Base-by-base conservation (phyloP, 1,140 invertebrate species). In the Microvelia longipes region DNA sequence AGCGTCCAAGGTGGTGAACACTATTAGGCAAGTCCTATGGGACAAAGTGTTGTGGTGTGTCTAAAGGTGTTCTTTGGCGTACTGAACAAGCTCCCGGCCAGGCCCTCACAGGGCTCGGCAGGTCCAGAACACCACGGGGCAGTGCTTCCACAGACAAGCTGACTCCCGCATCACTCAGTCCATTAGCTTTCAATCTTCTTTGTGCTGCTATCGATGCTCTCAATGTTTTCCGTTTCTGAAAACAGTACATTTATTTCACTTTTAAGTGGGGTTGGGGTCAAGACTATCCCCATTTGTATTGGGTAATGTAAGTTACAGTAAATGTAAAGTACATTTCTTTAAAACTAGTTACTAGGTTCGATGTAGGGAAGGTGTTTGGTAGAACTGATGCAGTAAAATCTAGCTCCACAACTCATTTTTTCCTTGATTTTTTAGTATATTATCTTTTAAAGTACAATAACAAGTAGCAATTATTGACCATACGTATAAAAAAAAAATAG, bases 191-290 rank as follows among this genome's bases (percentile, higher is more conserved):
- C 50, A 90, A 85, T 63, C 90, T 84, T 73, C 90, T 86, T 72
- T 90, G 86, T 66, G 86, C 85, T 74, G 89, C 83, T 73, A 90
- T 83, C 11, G 88, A 87, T 15, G 88, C 88, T 72, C 90, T 83
- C 71, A 93, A 79, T 0, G 87, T 89, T 78, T 92, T 93, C 0
- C 91, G 85, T 83, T 93, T 93, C 90, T 93, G 82, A 70, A 80
- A 73, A 68, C 74, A 64, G 24, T 11, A 11, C 35, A 60, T 60
- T 60, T 19, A 11, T 19, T 60, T 60, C 19, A 60, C 11, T 60
- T n/a, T n/a, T n/a, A n/a, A n/a, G n/a, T n/a, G n/a, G n/a, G n/a
- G n/a, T n/a, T n/a, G n/a, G n/a, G n/a, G n/a, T n/a, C n/a, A n/a
- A n/a, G n/a, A n/a, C n/a, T n/a, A n/a, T n/a, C n/a, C n/a, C n/a